Base-by-base conservation (phyloP, 2,888 invertebrate species). In the Macrosoma leucophasiata region DNA sequence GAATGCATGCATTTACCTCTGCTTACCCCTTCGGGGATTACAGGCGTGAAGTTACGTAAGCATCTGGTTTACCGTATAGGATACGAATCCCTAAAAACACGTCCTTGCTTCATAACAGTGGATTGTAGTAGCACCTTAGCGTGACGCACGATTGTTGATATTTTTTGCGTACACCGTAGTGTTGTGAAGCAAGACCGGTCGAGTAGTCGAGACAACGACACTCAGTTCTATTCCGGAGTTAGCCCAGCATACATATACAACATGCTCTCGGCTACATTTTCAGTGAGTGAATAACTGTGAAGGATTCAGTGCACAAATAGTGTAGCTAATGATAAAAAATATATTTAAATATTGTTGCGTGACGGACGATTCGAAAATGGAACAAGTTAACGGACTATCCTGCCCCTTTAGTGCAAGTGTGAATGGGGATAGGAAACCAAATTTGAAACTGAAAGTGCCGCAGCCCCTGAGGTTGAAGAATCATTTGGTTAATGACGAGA, bases 401-500 rank as follows among this genome's bases (percentile, higher is more conserved):
- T 75, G 76, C 46, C 77, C 76, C 1, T 62, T 74, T 33, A 73
- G 61, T 60, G 63, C 52, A 41, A 67, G 69, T 70, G 51, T 50
- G 43, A 58, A 61, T 28, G 37, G 23, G 20, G 55, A 66, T 6
- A 72, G 63, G 33, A 81, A 76, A 43, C 63, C 69, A 2, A 66
- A 65, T 26, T 59, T 81, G 23, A 65, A 68, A 11, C 53, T 84
- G 4, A 77, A 76, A 58, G 71, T 82, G 42, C 66, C 72, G n/a
- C 74, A 70, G 20, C 76, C 81, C 3, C 55, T 81, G 32, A 64
- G 60, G 41, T 49, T 84, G 54, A 70, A 64, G 48, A 78, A 82
- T 39, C 65, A 69, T 43, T 37, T 66, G 10, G 50, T 52, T 22
- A 46, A 52, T 5, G 68, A 64, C 10, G 75, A 78, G 43, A 69